phyloP scores from a whole-genome alignment of 2,888 invertebrate species.

The Oligia fasciuncula region DNA sequence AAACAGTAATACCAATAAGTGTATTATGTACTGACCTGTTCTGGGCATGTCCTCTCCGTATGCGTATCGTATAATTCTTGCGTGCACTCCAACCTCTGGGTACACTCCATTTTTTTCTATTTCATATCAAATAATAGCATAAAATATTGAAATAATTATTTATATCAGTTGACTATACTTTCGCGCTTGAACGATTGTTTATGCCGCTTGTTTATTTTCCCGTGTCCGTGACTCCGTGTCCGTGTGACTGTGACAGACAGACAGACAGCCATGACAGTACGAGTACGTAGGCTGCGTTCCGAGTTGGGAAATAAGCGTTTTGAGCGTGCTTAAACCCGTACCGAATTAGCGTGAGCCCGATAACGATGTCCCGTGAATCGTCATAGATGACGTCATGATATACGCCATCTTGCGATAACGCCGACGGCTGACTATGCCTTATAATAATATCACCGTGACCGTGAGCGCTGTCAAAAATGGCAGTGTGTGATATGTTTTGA shows the following conservation, averaged over 20 bases:
- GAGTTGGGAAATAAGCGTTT: no score
- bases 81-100: slow-evolving; percentile 82
- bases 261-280: not conserved
- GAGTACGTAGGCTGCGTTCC: not conserved
- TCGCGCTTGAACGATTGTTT: slow-evolving; percentile 48
- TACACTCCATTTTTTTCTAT: slow-evolving; percentile 80
- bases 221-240: slow-evolving; percentile 25
- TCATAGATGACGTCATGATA: no score
- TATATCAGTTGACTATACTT: slow-evolving; percentile 22
- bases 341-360: no score
- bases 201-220: slow-evolving; percentile 47
- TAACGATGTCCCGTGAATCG: no score
- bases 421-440: no score
- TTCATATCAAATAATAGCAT: slow-evolving; percentile 38
- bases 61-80: slow-evolving; percentile 76
- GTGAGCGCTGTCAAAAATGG: no score
- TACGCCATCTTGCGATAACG: no score
- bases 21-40: slow-evolving; percentile 77
- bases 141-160: not conserved
- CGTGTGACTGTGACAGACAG: not conserved
- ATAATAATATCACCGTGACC: no score
- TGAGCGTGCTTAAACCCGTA: no score
- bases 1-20: not conserved
- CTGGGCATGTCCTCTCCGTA: slow-evolving; percentile 73
- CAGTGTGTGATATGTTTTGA: no score